These are phyloP conservation scores for Nesogale talazaci DNA, from an alignment of 2,113 vertebrate genomes.

Conservation along the genomic window DNA sequence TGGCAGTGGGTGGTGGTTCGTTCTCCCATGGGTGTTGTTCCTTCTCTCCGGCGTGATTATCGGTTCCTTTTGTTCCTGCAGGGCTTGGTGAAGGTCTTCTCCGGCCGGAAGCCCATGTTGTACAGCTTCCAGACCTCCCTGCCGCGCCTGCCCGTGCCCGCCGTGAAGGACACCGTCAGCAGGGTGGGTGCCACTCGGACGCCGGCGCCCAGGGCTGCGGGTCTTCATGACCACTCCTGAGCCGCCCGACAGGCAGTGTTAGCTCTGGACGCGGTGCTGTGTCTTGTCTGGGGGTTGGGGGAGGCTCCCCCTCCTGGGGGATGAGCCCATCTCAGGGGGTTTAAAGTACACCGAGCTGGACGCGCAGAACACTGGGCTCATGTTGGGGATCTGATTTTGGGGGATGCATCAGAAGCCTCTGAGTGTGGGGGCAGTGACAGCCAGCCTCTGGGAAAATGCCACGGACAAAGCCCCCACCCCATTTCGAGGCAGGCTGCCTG, in stretches of 20 bases:
- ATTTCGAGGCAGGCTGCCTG: not conserved
- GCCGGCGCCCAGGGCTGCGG: fast-evolving
- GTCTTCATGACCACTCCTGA: fast-evolving
- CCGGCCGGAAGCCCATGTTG: slow-evolving; percentile 95
- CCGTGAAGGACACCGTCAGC: slow-evolving; percentile 91
- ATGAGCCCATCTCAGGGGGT: too few relatives aligned
- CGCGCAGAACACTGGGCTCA: too few relatives aligned
- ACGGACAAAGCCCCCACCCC: not conserved
- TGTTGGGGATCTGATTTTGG: too few relatives aligned
- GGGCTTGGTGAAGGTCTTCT: slow-evolving; percentile 95
- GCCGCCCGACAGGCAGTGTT: fast-evolving
- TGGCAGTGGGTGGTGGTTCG: too few relatives aligned
- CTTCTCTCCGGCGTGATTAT: too few relatives aligned
- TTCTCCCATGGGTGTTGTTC: too few relatives aligned
- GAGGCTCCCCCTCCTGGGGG: too few relatives aligned
- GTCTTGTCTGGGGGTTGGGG: fast-evolving
- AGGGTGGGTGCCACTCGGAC: slow-evolving; percentile 86
- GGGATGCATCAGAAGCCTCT: too few relatives aligned
- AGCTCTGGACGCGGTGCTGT: too few relatives aligned
- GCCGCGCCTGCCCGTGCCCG: slow-evolving; percentile 93
- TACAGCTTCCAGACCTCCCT: slow-evolving; percentile 98
- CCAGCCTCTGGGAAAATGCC: not conserved
- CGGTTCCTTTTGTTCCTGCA: slow-evolving; percentile 72
- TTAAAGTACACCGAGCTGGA: too few relatives aligned
- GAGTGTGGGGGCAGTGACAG: too few relatives aligned